Evolutionary conservation across 53 echinoderm and acorn worm genomes (phyloP), one percentile per base, ranked within the genome.

Genomic region (Astropecten irregularis): DNA sequence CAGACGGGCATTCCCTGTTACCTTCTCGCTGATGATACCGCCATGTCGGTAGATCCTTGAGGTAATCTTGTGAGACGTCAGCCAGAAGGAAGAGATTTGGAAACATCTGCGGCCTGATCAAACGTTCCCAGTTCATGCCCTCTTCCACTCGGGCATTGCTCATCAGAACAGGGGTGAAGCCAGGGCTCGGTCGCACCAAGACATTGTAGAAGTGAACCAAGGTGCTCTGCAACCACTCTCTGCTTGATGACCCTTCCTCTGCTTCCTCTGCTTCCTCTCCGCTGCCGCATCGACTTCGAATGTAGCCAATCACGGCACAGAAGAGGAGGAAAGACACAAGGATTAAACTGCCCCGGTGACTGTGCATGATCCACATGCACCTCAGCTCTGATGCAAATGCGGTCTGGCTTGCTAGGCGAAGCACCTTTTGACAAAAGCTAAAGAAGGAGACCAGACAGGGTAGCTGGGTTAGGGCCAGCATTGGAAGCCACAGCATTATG

Each of bases 21-120:
- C 32, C 32, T 30, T 62, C 44, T 31, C 34, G 79, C 62, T 60
- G 30, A 48, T 59, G 44, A 40, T 62, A 62, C 8, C 71, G 71
- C 97, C 97, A 97, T 3, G 84, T 89, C 20, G 88, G 88, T 20
- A 97, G 84, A 63, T 92, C 76, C 3, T 86, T 85, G 66, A 97
- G 88, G 74, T 97, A 97, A 56, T 94, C 87, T n/a, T 77, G 77
- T 8, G 76, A 62, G 46, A 29, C 31, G 30, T 79, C 61, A 4
- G 94, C 90, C 29, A 92, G 90, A 39, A 97, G 69, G 90, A 94
- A 97, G 13, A 97, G 76, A 65, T 91, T 90, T 18, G 97, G 97
- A 18, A 82, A 82, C 23, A 86, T 82, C 73, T 89, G 73, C 20
- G 82, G 89, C 33, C 88, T 83, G 20, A 97, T 85, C 49, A 92